phyloP scores from a whole-genome alignment of 2,888 invertebrate species.

The Pammene fasciana region DNA sequence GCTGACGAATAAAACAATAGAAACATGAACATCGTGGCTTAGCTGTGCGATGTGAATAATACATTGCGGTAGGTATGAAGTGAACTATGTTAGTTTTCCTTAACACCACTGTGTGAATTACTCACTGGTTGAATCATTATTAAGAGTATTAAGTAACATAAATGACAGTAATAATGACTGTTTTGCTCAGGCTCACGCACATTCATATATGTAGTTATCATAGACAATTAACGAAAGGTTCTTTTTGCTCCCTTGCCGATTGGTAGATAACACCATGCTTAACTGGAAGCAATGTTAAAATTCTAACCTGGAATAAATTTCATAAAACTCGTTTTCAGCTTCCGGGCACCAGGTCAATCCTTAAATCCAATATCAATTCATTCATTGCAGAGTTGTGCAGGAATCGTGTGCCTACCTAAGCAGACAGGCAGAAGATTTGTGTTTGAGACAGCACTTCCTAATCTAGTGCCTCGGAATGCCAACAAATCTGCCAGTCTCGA shows the following conservation, averaged over 20 bases:
- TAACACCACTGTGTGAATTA: constrained; percentile 15
- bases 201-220: too few species aligned
- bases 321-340: too few species aligned
- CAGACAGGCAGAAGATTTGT: background rate
- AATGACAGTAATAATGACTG: constrained; percentile 7
- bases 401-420: too few species aligned
- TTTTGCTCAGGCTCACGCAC: background rate
- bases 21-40: constrained; percentile 29
- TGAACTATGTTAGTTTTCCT: constrained; percentile 22
- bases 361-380: too few species aligned
- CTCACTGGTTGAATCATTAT: constrained; percentile 30
- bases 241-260: too few species aligned
- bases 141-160: background rate
- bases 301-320: too few species aligned
- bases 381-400: too few species aligned
- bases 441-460: background rate
- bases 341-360: too few species aligned
- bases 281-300: too few species aligned
- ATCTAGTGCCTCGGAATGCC: constrained; percentile 10
- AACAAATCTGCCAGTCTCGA: constrained; percentile 11
- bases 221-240: too few species aligned
- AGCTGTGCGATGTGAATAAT: constrained; percentile 21
- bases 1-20: constrained; percentile 21
- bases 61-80: constrained; percentile 15
- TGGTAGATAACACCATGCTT: too few species aligned